These are phyloP conservation scores for Hypomecis punctinalis DNA, from an alignment of 2,888 invertebrate species.

Conservation along the genomic window DNA sequence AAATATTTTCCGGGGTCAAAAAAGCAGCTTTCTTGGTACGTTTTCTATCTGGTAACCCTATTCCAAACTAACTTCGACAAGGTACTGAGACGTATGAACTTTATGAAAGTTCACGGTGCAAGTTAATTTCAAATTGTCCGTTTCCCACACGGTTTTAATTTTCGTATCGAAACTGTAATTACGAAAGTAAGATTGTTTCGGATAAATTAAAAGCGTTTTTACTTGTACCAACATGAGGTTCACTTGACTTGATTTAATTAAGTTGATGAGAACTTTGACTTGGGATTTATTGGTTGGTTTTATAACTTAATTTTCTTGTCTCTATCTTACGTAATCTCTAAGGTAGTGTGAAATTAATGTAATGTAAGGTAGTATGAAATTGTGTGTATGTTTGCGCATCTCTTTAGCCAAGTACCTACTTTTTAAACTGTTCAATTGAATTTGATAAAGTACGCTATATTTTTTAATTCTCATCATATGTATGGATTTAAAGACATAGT, in stretches of 20 bases:
- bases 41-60: too few species aligned
- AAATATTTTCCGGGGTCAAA: too few species aligned
- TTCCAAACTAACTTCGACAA: neutral
- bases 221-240: conserved; percentile 13
- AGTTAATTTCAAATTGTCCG: conserved; percentile 45
- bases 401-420: too few species aligned
- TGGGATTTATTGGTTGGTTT: neutral
- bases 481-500: too few species aligned
- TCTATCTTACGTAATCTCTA: too few species aligned
- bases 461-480: too few species aligned
- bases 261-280: conserved; percentile 4
- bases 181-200: conserved; percentile 29
- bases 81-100: neutral
- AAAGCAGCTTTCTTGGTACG: too few species aligned
- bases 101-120: conserved; percentile 26
- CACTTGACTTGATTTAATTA: conserved; percentile 12
- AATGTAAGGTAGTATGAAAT: too few species aligned
- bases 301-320: neutral
- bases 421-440: too few species aligned
- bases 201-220: conserved; percentile 27
- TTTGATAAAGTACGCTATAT: too few species aligned
- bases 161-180: conserved; percentile 35
- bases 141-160: conserved; percentile 38
- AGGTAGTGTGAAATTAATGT: too few species aligned
- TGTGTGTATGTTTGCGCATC: too few species aligned